These are phyloP conservation scores for Echeneis naucrates DNA, from an alignment of 2,797 vertebrate genomes.

Conservation along the genomic window DNA sequence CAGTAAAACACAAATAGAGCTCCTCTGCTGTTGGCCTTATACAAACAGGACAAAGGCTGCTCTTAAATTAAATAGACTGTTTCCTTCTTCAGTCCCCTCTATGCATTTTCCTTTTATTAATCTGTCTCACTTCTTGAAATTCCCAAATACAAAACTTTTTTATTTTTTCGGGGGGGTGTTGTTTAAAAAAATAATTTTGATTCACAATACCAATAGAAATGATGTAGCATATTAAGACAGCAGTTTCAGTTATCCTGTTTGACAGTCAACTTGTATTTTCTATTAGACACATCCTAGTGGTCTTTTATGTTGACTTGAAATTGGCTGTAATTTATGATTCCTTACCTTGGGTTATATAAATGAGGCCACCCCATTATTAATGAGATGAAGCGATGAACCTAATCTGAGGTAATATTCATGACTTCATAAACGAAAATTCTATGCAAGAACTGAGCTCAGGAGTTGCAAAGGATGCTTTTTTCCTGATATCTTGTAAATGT, in stretches of 20 bases:
- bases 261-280: neutral
- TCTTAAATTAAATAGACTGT: constrained; percentile 63
- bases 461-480: neutral
- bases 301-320: neutral
- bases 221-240: neutral
- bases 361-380: neutral
- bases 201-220: neutral
- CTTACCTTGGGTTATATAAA: neutral
- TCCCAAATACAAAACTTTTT: neutral
- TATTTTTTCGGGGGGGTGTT: too few species aligned
- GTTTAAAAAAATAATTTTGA: neutral
- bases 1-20: constrained; percentile 62
- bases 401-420: neutral
- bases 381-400: neutral
- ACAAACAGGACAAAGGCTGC: constrained; percentile 62
- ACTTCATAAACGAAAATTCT: neutral
- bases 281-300: neutral
- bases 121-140: constrained; percentile 6
- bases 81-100: neutral
- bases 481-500: neutral
- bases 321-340: neutral
- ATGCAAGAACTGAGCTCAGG: neutral
- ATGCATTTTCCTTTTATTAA: neutral
- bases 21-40: constrained; percentile 60
- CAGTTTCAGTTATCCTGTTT: neutral